phyloP scores from a whole-genome alignment of 1,140 invertebrate genomes.

The Drosophila oshimai region DNA sequence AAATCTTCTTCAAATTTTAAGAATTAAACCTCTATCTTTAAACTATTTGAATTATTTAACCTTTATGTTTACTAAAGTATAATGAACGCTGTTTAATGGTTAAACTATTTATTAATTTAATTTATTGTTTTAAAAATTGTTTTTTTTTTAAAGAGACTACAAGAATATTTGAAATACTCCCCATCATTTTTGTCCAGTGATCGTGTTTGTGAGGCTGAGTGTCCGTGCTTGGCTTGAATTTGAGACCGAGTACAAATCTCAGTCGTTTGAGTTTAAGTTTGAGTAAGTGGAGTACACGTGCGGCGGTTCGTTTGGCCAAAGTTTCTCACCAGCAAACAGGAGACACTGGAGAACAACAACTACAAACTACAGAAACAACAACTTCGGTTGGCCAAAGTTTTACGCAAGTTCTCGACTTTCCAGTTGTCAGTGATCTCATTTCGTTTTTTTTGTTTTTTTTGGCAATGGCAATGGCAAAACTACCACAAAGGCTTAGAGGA shows the following conservation, averaged over 20 bases:
- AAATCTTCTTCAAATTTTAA: too few relatives aligned
- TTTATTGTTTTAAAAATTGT: too few relatives aligned
- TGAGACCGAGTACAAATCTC: constrained; percentile 13
- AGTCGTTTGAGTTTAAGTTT: neutral
- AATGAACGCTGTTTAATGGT: too few relatives aligned
- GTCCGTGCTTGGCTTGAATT: constrained; percentile 5
- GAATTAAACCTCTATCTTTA: too few relatives aligned
- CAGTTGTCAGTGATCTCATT: constrained; percentile 44
- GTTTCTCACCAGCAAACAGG: constrained; percentile 31
- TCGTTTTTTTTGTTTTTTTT: constrained; percentile 22
- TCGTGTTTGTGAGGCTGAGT: neutral
- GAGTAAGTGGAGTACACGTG: constrained; percentile 36
- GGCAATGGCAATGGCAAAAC: too few relatives aligned
- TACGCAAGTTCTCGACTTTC: constrained; percentile 41
- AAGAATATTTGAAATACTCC: neutral
- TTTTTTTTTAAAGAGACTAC: too few relatives aligned
- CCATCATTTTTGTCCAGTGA: neutral
- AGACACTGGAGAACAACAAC: constrained; percentile 6
- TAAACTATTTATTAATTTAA: too few relatives aligned
- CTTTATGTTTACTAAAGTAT: too few relatives aligned
- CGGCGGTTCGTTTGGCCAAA: constrained; percentile 35
- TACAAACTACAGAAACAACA: neutral
- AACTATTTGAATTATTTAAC: too few relatives aligned
- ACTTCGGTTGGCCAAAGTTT: constrained; percentile 1
- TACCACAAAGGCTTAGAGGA: constrained; percentile 40